A percentile compares a stretch with the other conserved stretches of the same genome.
phyloP scores from a whole-genome alignment of 2,888 invertebrate species.

The Myopa tessellatipennis region DNA sequence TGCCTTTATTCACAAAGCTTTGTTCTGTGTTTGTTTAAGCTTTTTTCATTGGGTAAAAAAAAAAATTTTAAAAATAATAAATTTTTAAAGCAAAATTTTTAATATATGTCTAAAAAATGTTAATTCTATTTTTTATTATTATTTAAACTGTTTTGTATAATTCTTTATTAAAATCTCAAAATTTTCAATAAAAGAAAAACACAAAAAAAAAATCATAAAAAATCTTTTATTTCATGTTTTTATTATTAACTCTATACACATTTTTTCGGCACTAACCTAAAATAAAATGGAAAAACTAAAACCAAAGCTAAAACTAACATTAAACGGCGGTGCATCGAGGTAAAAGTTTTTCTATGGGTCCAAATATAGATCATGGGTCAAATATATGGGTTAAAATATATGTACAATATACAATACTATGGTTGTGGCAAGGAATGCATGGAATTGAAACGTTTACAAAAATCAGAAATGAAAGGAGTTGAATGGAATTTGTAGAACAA shows the following conservation, averaged over 20 bases:
- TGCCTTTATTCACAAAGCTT: slow-evolving; percentile 55
- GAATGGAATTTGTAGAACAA: no score
- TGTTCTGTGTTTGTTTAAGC: slow-evolving; percentile 57
- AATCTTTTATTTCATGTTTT: slow-evolving; percentile 52
- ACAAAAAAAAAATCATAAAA: slow-evolving; percentile 50
- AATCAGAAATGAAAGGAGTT: no score
- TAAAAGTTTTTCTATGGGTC: slow-evolving; percentile 22
- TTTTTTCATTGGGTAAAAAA: slow-evolving; percentile 48
- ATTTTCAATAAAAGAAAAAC: slow-evolving; percentile 42
- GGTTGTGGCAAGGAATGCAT: background rate
- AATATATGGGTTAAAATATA: no score
- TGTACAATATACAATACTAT: background rate
- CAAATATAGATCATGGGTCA: background rate
- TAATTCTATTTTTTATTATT: slow-evolving; percentile 50
- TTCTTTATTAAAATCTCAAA: slow-evolving; percentile 1
- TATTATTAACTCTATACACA: slow-evolving; percentile 32
- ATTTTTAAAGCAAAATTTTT: slow-evolving; percentile 27
- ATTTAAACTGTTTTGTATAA: slow-evolving; percentile 4
- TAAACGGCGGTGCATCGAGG: slow-evolving; percentile 58
- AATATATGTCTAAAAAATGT: slow-evolving; percentile 46
- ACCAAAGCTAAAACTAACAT: slow-evolving; percentile 61
- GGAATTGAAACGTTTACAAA: slow-evolving; percentile 11
- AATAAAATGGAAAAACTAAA: slow-evolving; percentile 11
- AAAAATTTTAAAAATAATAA: slow-evolving; percentile 30
- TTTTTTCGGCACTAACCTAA: slow-evolving; percentile 28